phyloP scores from a whole-genome alignment of 2,888 invertebrate genomes.

The Leptogaster cylindrica region DNA sequence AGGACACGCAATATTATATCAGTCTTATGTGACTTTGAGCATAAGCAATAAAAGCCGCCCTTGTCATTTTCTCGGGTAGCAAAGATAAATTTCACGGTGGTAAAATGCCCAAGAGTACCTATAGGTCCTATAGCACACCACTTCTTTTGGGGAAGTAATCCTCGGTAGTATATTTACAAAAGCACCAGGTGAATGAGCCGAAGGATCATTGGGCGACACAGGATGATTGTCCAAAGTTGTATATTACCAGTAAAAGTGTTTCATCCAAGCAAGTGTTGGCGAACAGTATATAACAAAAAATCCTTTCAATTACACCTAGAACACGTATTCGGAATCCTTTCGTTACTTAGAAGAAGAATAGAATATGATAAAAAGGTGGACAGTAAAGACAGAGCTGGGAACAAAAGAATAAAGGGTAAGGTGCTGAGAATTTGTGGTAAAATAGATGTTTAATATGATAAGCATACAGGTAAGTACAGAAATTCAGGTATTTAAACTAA shows the following conservation, averaged over 20 bases:
- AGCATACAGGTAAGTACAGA: neutral
- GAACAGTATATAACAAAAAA: constrained; percentile 26
- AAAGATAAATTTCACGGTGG: no score
- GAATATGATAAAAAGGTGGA: neutral
- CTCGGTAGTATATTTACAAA: constrained; percentile 5
- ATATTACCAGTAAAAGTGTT: constrained; percentile 9
- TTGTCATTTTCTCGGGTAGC: no score
- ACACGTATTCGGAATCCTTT: constrained; percentile 42
- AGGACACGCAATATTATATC: no score
- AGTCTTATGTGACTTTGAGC: no score
- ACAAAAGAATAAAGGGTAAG: constrained; percentile 7
- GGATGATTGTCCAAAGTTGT: constrained; percentile 5
- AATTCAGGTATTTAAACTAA: no score
- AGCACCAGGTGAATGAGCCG: neutral
- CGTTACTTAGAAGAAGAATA: constrained; percentile 1
- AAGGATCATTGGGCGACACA: neutral
- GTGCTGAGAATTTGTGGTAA: constrained; percentile 1
- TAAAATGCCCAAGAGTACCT: no score
- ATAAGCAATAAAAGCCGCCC: no score
- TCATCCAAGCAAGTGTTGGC: constrained; percentile 13
- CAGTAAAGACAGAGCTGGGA: neutral
- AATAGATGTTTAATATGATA: neutral
- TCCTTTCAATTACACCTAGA: constrained; percentile 43
- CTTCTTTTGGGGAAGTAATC: neutral
- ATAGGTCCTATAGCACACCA: no score